A percentile compares a stretch with the other conserved stretches of the same genome.
Conservation (phyloP, 2,888 invertebrate genomes). For the Apocheima hispidaria region DNA sequence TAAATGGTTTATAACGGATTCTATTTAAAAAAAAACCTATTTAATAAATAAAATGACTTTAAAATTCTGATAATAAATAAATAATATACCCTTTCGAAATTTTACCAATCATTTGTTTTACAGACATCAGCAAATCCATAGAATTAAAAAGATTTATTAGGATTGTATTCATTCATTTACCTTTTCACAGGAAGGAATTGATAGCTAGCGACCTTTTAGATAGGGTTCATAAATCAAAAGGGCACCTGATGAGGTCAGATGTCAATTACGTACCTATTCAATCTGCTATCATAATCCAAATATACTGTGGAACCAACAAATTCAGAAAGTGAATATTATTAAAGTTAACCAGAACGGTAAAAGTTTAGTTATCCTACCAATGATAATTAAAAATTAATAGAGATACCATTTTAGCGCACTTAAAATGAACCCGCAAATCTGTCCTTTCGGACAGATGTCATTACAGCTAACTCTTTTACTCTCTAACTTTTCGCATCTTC, state of each 20-base stretch:
- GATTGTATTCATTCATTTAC: conserved; percentile 22
- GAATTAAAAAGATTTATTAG: conserved; percentile 43
- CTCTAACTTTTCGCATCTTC: too few relatives aligned
- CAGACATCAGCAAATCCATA: conserved; percentile 4
- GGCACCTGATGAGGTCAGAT: conserved; percentile 30
- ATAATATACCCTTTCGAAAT: too few relatives aligned
- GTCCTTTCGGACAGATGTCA: too few relatives aligned
- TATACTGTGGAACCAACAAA: conserved; percentile 6
- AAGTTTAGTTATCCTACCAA: background rate
- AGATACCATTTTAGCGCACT: too few relatives aligned
- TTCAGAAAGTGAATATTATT: conserved; percentile 1
- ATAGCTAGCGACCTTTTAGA: conserved; percentile 25
- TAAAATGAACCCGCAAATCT: too few relatives aligned
- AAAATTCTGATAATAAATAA: too few relatives aligned
- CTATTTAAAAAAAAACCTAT: too few relatives aligned
- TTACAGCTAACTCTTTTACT: too few relatives aligned
- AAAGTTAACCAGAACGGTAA: background rate
- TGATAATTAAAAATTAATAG: too few relatives aligned
- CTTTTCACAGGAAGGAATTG: conserved; percentile 26
- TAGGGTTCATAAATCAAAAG: conserved; percentile 40
- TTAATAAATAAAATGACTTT: too few relatives aligned
- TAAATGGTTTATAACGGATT: too few relatives aligned
- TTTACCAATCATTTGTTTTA: too few relatives aligned
- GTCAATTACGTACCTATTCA: conserved; percentile 40
- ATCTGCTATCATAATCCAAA: conserved; percentile 23